Evolutionary conservation across 2,797 vertebrate species (phyloP).

Genomic region (Nannoperca obscura): DNA sequence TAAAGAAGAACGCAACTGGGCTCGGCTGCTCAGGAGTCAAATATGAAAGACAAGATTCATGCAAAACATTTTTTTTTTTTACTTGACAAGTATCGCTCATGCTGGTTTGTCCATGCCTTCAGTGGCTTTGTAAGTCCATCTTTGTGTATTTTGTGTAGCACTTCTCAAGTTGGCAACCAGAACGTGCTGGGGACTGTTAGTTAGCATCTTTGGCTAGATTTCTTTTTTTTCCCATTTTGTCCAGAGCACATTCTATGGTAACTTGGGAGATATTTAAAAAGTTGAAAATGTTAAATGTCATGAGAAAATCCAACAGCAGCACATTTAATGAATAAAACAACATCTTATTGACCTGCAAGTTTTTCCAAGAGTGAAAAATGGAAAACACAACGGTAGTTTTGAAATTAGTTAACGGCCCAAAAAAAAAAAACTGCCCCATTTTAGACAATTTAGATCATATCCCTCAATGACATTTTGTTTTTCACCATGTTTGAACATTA

Average conservation of each 20-base stretch:
- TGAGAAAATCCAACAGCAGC: conserved; percentile 66
- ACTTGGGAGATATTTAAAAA: conserved; percentile 54
- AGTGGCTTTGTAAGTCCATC: conserved; percentile 71
- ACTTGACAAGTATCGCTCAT: conserved; percentile 80
- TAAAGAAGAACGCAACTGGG: conserved; percentile 67
- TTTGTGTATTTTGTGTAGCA: conserved; percentile 59
- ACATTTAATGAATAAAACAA: conserved; percentile 47
- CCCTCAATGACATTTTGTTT: conserved; percentile 54
- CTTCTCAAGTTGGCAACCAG: conserved; percentile 63
- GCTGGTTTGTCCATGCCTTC: conserved; percentile 82
- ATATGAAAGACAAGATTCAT: conserved; percentile 83
- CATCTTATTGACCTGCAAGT: conserved; percentile 43
- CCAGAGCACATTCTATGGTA: conserved; percentile 70
- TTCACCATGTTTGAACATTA: conserved; percentile 50
- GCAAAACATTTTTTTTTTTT: conserved; percentile 71
- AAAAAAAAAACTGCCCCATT: conserved; percentile 38
- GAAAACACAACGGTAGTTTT: conserved; percentile 63
- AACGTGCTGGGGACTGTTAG: conserved; percentile 69
- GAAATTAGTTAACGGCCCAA: conserved; percentile 52
- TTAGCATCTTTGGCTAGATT: conserved; percentile 79
- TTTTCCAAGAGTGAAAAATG: conserved; percentile 59
- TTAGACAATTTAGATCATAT: conserved; percentile 59
- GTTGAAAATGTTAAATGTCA: conserved; percentile 53
- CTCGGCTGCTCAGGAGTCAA: conserved; percentile 72
- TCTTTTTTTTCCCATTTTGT: conserved; percentile 37